phyloP scores from a whole-genome alignment of 2,888 invertebrate species.

The Trichacis sp. region DNA sequence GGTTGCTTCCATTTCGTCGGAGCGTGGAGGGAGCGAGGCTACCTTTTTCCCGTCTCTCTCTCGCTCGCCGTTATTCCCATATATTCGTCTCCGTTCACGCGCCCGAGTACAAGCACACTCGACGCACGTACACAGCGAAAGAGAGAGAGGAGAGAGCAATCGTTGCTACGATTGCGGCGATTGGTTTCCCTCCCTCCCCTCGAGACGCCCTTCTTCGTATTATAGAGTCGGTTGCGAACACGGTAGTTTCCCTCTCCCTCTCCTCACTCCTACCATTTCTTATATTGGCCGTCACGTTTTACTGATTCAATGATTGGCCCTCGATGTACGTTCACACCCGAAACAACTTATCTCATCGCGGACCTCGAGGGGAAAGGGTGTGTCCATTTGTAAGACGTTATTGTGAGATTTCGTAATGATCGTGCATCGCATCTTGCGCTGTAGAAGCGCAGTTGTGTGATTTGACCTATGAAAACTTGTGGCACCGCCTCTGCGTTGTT shows the following conservation, averaged over 20 bases:
- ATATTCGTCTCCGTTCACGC: slow-evolving; percentile 8
- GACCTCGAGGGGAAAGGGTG: slow-evolving; percentile 36
- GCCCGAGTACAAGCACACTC: background rate
- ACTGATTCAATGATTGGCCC: slow-evolving; percentile 55
- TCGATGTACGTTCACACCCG: slow-evolving; percentile 39
- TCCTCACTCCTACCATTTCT: slow-evolving; percentile 28
- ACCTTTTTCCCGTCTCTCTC: too few relatives aligned
- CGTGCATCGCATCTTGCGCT: too few relatives aligned
- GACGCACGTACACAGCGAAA: background rate
- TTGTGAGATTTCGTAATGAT: slow-evolving; percentile 25
- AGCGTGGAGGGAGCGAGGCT: too few relatives aligned
- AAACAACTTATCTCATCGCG: slow-evolving; percentile 36
- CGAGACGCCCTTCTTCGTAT: slow-evolving; percentile 42
- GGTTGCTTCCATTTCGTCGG: too few relatives aligned
- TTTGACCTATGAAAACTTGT: too few relatives aligned
- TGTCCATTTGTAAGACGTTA: slow-evolving; percentile 29
- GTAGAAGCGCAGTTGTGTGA: too few relatives aligned
- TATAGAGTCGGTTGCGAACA: too few relatives aligned
- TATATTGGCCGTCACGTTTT: slow-evolving; percentile 48
- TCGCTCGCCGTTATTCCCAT: slow-evolving; percentile 11
- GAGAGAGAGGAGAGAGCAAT: background rate
- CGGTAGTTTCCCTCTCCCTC: slow-evolving; percentile 20
- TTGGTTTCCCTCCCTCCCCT: slow-evolving; percentile 64
- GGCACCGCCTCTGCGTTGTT: too few relatives aligned
- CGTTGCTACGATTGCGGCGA: slow-evolving; percentile 55